Evolutionary conservation across 92 coral and sea anemone species (phyloP).

Genomic region (Parazoanthus atlanticus): DNA sequence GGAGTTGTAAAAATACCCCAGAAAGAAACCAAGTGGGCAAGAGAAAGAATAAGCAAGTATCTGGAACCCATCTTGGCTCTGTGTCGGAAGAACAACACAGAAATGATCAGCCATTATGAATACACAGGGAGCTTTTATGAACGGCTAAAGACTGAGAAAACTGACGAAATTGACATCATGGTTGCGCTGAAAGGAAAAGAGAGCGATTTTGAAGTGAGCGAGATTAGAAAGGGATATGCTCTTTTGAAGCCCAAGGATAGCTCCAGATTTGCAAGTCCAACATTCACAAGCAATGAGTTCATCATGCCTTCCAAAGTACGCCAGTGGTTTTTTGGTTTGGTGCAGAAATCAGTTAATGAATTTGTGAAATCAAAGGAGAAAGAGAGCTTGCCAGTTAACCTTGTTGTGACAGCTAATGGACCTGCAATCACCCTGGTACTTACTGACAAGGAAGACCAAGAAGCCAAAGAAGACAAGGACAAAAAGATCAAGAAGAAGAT

Average conservation of each 20-base stretch:
- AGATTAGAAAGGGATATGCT: slow-evolving; percentile 8
- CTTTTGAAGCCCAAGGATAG: not conserved
- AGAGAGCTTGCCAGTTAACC: slow-evolving; percentile 35
- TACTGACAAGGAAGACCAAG: slow-evolving; percentile 46
- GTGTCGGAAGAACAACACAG: not conserved
- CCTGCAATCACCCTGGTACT: slow-evolving; percentile 80
- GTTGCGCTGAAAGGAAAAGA: slow-evolving; percentile 39
- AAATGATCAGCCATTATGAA: slow-evolving; percentile 28
- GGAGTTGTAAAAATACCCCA: slow-evolving; percentile 49
- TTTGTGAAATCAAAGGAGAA: not conserved
- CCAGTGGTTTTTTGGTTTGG: slow-evolving; percentile 31
- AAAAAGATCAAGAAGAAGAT: not conserved
- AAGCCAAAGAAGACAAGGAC: slow-evolving; percentile 36
- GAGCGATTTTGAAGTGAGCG: slow-evolving; percentile 4
- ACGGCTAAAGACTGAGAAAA: slow-evolving; percentile 11
- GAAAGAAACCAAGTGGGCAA: slow-evolving; percentile 51
- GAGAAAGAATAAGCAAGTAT: slow-evolving; percentile 49
- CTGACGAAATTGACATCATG: slow-evolving; percentile 41
- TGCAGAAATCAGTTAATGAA: slow-evolving; percentile 34
- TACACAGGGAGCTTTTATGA: slow-evolving; percentile 45
- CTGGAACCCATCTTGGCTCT: slow-evolving; percentile 41
- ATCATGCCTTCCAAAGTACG: slow-evolving; percentile 25
- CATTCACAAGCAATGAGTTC: not conserved
- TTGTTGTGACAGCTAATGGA: slow-evolving; percentile 66
- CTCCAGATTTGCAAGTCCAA: not conserved